Evolutionary conservation across 2,113 vertebrate genomes (phyloP), one percentile per base, ranked within the genome.

Genomic region (Labrus mixtus): DNA sequence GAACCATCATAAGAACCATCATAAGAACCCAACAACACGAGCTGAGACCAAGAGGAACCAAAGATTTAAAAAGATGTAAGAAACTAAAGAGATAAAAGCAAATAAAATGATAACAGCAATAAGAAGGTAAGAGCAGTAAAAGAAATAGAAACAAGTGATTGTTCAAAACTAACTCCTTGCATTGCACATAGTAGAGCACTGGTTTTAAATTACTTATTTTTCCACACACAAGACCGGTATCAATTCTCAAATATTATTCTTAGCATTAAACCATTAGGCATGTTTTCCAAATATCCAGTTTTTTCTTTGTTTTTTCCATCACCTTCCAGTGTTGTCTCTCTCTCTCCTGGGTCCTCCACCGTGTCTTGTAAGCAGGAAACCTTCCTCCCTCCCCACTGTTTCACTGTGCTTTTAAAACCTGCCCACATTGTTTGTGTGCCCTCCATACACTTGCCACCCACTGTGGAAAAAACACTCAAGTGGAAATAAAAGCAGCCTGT

Each of bases 351-450:
- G 17, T 51, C 56, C 67, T 59, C 54, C 60, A n/a, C 67, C 36
- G 59, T 50, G 55, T 59, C 54, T 33, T 51, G 39, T 45, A 59
- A 51, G 76, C 62, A 66, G 53, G 55, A 66, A 79, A 41, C 54
- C 62, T 55, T 60, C 43, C 43, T 76, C 57, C 57, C 69, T 70
- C 79, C 76, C 29, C 6, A 41, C 65, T 73, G 70, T 72, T 82
- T 46, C 50, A 66, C 51, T 25, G 22, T 25, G 72, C 72, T 61
- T 86, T 83, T 73, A 83, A 66, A 63, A 60, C 73, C 45, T 72
- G 10, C 54, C 25, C 57, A 59, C 60, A 48, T 53, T 68, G 73
- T 79, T 76, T 76, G 51, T 13, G 5, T 78, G 69, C 59, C 22
- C 36, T 55, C 53, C 72, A 17, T 33, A 62, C 25, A 75, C 23